Evolutionary conservation across 2,113 vertebrate genomes (phyloP), one percentile per base, ranked within the genome.

Genomic region (Scortum barcoo): DNA sequence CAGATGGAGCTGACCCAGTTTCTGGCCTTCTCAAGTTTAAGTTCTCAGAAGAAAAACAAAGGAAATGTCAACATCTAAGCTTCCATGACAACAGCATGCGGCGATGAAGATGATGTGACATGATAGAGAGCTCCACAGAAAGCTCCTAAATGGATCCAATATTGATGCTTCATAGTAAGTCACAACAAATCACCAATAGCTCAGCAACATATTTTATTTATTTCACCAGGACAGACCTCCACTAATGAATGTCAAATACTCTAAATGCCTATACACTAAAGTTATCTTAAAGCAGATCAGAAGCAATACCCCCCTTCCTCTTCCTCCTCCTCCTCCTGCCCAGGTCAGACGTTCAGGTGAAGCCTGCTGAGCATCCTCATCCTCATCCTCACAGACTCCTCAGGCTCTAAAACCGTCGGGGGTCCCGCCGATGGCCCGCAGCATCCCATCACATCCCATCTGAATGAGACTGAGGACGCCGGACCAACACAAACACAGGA

Each of bases 381-480:
- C 77, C 88, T 76, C 87, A 72, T 20, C 76, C 54, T 46, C 71
- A 30, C 50, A 46, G 30, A 63, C 50, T 78, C 74, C 86, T n/a
- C n/a, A n/a, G 13, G 26, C 76, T 51, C 17, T 46, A 75, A 62
- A 80, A 26, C 46, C 13, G 73, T 20, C 26, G 16, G 67, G 51
- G 20, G 20, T 58, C 81, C 76, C 53, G 71, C 83, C 42, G 73
- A 30, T 72, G 60, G n/a, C 38, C 48, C 2, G 28, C 33, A 63
- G 67, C 72, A n/a, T n/a, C n/a, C n/a, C n/a, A n/a, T n/a, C n/a
- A n/a, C n/a, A n/a, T n/a, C n/a, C n/a, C n/a, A n/a, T n/a, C n/a
- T n/a, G 22, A 44, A 50, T 40, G 13, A 80, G 72, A n/a, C n/a
- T n/a, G n/a, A n/a, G n/a, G 20, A 61, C 78, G 30, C 46, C 38